These are phyloP conservation scores for Heliothis subflexa DNA, from an alignment of 1,140 invertebrate genomes.

Conservation along the genomic window DNA sequence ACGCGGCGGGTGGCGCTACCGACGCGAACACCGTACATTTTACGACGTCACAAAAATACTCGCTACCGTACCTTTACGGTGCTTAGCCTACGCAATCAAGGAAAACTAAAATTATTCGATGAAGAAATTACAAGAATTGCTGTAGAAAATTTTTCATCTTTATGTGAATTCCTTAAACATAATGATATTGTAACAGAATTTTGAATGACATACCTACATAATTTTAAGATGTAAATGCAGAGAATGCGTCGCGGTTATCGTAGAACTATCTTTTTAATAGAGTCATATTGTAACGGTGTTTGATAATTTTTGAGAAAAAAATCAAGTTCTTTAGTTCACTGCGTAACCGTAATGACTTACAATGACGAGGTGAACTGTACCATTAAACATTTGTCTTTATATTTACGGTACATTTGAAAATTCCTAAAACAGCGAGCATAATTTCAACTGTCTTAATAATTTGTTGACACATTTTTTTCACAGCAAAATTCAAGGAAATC, in stretches of 20 bases:
- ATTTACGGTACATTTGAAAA: background rate
- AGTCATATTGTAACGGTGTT: conserved; percentile 37
- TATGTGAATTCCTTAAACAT: conserved; percentile 42
- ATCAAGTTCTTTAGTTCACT: conserved; percentile 1
- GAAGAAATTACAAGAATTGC: conserved; percentile 18
- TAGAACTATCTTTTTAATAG: conserved; percentile 29
- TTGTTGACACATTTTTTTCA: no score
- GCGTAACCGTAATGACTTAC: background rate
- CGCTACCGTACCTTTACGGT: conserved; percentile 55
- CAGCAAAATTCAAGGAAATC: background rate
- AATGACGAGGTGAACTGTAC: background rate
- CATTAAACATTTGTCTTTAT: background rate
- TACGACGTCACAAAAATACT: conserved; percentile 69
- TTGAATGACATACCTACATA: conserved; percentile 48
- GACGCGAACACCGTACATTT: conserved; percentile 52
- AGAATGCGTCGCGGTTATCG: conserved; percentile 22
- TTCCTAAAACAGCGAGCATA: background rate
- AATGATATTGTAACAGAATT: conserved; percentile 43
- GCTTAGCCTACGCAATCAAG: conserved; percentile 36
- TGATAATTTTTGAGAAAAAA: conserved; percentile 18
- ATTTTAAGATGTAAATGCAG: conserved; percentile 42
- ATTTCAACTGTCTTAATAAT: background rate
- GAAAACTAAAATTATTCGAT: conserved; percentile 42
- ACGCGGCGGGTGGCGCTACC: conserved; percentile 76
- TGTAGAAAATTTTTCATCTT: conserved; percentile 19